Conservation (phyloP, 2,888 invertebrate genomes). For the Heteromyza rotundicornis region DNA sequence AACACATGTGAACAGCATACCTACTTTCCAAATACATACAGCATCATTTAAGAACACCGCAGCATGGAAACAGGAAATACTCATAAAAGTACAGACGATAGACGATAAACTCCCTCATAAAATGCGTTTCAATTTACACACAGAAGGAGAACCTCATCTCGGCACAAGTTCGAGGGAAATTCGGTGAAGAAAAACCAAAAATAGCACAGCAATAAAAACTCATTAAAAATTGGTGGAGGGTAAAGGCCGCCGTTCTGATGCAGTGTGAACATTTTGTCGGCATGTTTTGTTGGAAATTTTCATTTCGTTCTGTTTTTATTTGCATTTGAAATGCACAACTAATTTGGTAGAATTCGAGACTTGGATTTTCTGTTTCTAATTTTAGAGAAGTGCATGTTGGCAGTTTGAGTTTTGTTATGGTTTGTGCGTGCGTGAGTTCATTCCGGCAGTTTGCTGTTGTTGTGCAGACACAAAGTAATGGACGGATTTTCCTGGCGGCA, state of each 20-base stretch:
- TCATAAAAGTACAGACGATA: background rate
- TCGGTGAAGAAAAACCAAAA: constrained; percentile 10
- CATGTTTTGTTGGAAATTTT: background rate
- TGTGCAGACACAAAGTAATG: background rate
- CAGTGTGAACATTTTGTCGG: constrained; percentile 8
- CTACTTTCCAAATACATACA: background rate
- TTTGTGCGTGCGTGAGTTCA: too few relatives aligned
- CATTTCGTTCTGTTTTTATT: background rate
- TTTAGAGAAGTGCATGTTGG: constrained; percentile 15
- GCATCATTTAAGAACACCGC: background rate
- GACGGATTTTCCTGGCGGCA: background rate
- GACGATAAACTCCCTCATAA: background rate
- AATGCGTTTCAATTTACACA: background rate
- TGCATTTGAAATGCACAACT: background rate
- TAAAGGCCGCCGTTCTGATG: background rate
- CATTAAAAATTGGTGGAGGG: constrained; percentile 23
- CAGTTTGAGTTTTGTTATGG: background rate
- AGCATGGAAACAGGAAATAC: background rate
- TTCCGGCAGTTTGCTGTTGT: background rate
- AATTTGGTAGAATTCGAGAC: background rate
- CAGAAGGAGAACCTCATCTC: background rate
- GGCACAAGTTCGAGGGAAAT: background rate
- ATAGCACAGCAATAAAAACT: constrained; percentile 24
- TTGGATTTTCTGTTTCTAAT: constrained; percentile 17
- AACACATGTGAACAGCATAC: background rate